A percentile compares a stretch with the other conserved stretches of the same genome.
These are phyloP conservation scores for Dimorphilus gyrociliatus DNA, from an alignment of 2,888 invertebrate species.

Conservation along the genomic window DNA sequence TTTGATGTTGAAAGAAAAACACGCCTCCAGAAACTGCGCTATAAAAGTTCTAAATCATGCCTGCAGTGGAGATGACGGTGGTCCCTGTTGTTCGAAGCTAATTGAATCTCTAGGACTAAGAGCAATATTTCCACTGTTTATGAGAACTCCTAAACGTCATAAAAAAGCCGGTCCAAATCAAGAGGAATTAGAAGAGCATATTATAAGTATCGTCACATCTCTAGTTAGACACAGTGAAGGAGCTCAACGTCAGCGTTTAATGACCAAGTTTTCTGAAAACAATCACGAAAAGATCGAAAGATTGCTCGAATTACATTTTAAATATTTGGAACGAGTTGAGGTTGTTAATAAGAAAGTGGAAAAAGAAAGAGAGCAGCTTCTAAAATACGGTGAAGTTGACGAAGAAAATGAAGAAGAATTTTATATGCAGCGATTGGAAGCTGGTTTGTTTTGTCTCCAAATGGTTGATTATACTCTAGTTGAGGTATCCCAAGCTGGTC, in stretches of 20 bases:
- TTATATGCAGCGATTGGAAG: conserved; percentile 72
- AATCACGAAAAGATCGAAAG: conserved; percentile 96
- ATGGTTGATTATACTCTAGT: conserved; percentile 63
- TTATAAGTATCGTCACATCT: conserved; percentile 65
- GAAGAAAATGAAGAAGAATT: conserved; percentile 65
- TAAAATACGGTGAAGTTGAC: conserved; percentile 40
- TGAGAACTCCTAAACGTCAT: conserved; percentile 82
- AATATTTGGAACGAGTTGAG: conserved; percentile 83
- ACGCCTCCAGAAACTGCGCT: conserved; percentile 67
- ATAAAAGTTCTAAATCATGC: conserved; percentile 94
- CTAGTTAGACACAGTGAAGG: conserved; percentile 82
- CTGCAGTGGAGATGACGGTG: conserved; percentile 77
- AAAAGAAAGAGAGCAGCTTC: conserved; percentile 29
- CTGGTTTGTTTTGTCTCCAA: conserved; percentile 88
- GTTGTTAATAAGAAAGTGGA: conserved; percentile 61
- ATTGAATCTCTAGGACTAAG: conserved; percentile 85
- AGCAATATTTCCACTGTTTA: conserved; percentile 91
- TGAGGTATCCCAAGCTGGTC: conserved; percentile 42
- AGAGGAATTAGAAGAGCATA: conserved; percentile 89
- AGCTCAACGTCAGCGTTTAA: conserved; percentile 67
- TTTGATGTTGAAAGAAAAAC: conserved; percentile 90
- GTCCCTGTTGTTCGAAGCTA: conserved; percentile 81
- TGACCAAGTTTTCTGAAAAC: conserved; percentile 91
- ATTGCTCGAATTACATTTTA: conserved; percentile 84
- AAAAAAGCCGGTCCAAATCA: conserved; percentile 22